phyloP scores from a whole-genome alignment of 1,140 invertebrate species.

The Olivierus martensii region DNA sequence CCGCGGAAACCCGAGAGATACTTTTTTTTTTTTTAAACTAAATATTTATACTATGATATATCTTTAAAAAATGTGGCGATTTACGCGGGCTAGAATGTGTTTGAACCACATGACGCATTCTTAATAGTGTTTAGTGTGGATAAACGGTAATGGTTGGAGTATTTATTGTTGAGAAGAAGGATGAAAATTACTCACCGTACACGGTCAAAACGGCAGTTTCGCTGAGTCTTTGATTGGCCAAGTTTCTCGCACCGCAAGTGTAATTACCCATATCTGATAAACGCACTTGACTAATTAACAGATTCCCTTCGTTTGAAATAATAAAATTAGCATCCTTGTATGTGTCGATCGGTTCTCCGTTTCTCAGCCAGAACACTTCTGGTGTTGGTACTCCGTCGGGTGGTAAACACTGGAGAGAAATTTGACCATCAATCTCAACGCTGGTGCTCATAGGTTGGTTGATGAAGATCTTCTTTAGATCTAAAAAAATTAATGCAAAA shows the following conservation, averaged over 20 bases:
- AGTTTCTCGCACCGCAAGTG: constrained; percentile 89
- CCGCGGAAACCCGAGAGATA: no score
- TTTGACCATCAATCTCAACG: constrained; percentile 69
- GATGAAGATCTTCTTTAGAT: constrained; percentile 36
- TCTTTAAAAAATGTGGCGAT: no score
- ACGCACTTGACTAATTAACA: constrained; percentile 75
- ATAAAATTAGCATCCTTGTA: constrained; percentile 28
- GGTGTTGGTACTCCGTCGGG: constrained; percentile 73
- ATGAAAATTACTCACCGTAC: constrained; percentile 56
- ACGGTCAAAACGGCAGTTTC: constrained; percentile 78
- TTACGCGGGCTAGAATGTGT: no score
- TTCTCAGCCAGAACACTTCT: constrained; percentile 63
- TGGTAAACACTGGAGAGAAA: constrained; percentile 76
- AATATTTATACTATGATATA: no score
- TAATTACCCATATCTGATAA: constrained; percentile 88
- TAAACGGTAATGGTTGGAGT: no score
- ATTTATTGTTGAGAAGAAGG: no score
- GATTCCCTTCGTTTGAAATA: constrained; percentile 56
- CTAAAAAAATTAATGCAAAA: constrained; percentile 22
- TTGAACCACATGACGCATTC: no score
- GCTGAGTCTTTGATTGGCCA: constrained; percentile 67
- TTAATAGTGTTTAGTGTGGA: no score
- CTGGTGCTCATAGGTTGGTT: constrained; percentile 55
- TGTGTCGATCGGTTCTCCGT: constrained; percentile 47
- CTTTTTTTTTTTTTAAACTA: no score